Evolutionary conservation across 2,113 vertebrate genomes (phyloP).

Genomic region (Gadus chalcogrammus): DNA sequence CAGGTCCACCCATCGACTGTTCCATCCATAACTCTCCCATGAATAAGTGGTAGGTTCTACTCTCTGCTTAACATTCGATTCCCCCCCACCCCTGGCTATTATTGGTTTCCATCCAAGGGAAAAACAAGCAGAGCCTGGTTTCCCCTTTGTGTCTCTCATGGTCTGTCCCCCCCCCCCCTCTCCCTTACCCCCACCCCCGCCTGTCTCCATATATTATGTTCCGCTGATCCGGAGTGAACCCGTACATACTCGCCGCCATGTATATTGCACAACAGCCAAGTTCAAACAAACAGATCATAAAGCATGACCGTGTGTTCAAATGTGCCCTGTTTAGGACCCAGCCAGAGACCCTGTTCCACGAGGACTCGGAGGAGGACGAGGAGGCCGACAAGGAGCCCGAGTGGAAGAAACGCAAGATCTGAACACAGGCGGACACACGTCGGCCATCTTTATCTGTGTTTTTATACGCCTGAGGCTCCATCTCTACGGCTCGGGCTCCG

Average conservation of each 20-base stretch:
- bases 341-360: conserved; percentile 88
- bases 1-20: too few relatives aligned
- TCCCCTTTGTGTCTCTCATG: not conserved
- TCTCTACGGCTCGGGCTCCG: not conserved
- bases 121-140: not conserved
- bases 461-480: not conserved
- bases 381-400: conserved; percentile 88
- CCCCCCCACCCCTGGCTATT: not conserved
- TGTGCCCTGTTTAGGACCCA: conserved; percentile 81
- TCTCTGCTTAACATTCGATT: too few relatives aligned
- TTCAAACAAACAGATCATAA: not conserved
- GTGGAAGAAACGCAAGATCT: conserved; percentile 99
- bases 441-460: not conserved
- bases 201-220: not conserved
- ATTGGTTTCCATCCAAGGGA: not conserved
- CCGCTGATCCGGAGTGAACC: not conserved
- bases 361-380: conserved; percentile 89
- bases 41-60: too few relatives aligned
- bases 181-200: not conserved
- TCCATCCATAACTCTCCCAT: too few relatives aligned
- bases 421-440: conserved; percentile 41
- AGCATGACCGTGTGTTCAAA: not conserved
- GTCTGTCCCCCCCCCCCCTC: not conserved
- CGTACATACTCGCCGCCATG: not conserved
- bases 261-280: not conserved